These are phyloP conservation scores for Palythoa grandiflora DNA, from an alignment of 92 coral and sea anemone species.

Conservation along the genomic window DNA sequence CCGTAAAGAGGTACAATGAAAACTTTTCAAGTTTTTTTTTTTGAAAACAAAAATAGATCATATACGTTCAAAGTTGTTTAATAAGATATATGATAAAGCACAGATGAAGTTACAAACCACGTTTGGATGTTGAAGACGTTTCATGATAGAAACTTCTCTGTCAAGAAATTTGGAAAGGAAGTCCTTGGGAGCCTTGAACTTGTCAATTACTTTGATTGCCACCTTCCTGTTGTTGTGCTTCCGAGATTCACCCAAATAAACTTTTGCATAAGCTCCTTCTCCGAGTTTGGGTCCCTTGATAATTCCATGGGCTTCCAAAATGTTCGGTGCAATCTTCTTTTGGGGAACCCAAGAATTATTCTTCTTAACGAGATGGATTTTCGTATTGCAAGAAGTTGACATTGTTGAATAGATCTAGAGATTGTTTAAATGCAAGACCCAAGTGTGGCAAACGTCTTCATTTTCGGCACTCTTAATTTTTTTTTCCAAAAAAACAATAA, in stretches of 20 bases:
- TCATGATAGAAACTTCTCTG: constrained; percentile 83
- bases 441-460: background rate
- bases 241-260: constrained; percentile 77
- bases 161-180: constrained; percentile 83
- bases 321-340: constrained; percentile 58
- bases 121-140: constrained; percentile 80
- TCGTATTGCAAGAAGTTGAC: constrained; percentile 42
- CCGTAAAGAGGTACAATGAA: too few species aligned
- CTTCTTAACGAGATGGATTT: constrained; percentile 84
- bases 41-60: too few species aligned
- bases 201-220: constrained; percentile 82
- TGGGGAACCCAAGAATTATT: constrained; percentile 87
- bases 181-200: constrained; percentile 85
- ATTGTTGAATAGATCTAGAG: background rate
- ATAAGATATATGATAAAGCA: background rate
- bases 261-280: constrained; percentile 91
- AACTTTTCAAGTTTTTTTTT: too few species aligned
- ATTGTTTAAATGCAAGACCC: background rate
- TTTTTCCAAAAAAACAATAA: background rate
- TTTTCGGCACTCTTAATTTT: background rate
- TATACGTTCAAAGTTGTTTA: too few species aligned
- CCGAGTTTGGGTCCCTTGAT: constrained; percentile 71
- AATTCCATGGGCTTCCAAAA: constrained; percentile 87
- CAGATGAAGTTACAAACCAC: constrained; percentile 64
- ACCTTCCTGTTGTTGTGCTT: constrained; percentile 73